Conservation (phyloP, 2,113 vertebrate genomes). For the Otocyon megalotis region DNA sequence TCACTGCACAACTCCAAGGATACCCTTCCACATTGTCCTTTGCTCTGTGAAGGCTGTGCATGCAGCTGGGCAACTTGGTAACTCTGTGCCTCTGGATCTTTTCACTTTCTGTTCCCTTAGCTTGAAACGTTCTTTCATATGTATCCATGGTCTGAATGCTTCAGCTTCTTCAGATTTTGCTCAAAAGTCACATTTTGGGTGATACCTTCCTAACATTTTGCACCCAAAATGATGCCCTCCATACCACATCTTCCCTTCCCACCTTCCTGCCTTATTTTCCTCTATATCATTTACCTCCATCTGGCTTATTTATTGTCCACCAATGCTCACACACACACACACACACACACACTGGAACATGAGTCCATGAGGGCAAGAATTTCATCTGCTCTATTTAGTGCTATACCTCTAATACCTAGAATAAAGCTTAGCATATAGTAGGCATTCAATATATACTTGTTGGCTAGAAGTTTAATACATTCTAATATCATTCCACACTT, state of each 20-base stretch:
- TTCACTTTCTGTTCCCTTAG: not conserved
- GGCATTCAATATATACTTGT: not conserved
- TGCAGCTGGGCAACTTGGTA: too few relatives aligned
- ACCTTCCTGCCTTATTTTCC: not conserved
- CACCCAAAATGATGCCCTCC: not conserved
- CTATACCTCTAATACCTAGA: not conserved
- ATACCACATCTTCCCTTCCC: not conserved
- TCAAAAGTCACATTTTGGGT: not conserved
- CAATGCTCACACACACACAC: too few relatives aligned
- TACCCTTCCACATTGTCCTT: not conserved
- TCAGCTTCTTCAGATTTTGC: not conserved
- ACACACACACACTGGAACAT: not conserved
- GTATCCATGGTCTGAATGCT: not conserved
- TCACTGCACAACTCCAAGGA: not conserved
- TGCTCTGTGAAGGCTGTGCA: not conserved
- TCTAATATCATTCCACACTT: not conserved
- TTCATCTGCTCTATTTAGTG: not conserved
- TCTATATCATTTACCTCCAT: not conserved
- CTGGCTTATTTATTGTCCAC: not conserved
- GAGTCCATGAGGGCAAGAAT: not conserved
- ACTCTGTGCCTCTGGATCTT: not conserved
- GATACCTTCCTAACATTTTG: not conserved
- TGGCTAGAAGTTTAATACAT: not conserved
- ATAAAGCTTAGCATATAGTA: not conserved
- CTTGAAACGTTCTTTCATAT: not conserved